These are phyloP conservation scores for Pelobates cultripes DNA, from an alignment of 2,797 vertebrate genomes.

Conservation along the genomic window DNA sequence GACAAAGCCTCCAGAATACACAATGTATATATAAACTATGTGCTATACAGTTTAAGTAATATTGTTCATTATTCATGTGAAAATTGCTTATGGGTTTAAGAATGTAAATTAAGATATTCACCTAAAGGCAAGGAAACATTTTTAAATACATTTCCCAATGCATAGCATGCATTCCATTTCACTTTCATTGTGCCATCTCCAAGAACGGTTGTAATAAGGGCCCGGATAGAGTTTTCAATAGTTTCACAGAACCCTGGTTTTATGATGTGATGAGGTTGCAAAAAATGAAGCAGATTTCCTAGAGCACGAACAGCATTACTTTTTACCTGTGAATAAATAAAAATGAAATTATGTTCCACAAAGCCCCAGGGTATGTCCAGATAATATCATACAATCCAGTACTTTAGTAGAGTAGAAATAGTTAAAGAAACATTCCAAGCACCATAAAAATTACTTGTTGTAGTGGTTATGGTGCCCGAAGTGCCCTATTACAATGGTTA, in stretches of 20 bases:
- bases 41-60: too few species aligned
- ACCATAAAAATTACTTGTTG: too few species aligned
- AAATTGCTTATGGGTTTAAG: not conserved
- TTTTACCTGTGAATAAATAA: constrained; percentile 82
- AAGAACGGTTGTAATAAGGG: constrained; percentile 85
- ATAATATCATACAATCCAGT: too few species aligned
- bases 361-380: too few species aligned
- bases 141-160: constrained; percentile 92
- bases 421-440: too few species aligned
- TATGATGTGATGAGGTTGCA: constrained; percentile 81
- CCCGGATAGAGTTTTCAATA: constrained; percentile 83
- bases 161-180: constrained; percentile 96
- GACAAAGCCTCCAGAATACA: too few species aligned
- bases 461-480: too few species aligned
- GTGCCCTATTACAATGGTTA: too few species aligned
- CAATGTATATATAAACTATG: too few species aligned
- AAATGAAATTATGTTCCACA: not conserved
- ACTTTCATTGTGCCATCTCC: constrained; percentile 97
- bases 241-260: constrained; percentile 83
- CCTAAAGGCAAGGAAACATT: constrained; percentile 88
- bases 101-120: constrained; percentile 63
- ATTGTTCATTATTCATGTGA: too few species aligned
- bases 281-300: constrained; percentile 92
- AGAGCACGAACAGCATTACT: constrained; percentile 91
- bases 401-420: too few species aligned